Evolutionary conservation across 2,113 vertebrate species (phyloP).

Genomic region (Sigmodon hispidus): DNA sequence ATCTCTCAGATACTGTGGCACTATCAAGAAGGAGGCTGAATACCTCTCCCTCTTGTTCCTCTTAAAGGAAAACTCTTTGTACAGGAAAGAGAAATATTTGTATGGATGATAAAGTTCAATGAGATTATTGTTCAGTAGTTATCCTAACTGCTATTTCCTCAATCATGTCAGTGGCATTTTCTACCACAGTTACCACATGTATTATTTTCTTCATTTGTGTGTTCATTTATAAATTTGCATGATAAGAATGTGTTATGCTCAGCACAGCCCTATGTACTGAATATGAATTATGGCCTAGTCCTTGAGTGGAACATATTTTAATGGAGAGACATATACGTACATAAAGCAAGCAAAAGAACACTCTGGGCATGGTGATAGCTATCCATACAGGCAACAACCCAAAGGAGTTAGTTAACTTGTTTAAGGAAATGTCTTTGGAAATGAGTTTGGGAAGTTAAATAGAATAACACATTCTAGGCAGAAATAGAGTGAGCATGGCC

Average conservation of each 20-base stretch:
- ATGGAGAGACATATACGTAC: background rate
- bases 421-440: background rate
- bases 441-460: constrained; percentile 27
- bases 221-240: background rate
- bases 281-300: background rate
- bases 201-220: background rate
- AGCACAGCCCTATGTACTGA: background rate
- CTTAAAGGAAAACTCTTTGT: background rate
- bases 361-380: background rate
- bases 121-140: background rate
- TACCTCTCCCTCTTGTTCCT: background rate
- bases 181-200: background rate
- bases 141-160: background rate
- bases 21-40: background rate
- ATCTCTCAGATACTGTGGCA: background rate
- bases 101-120: background rate
- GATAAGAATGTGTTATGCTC: background rate
- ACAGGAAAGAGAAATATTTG: background rate
- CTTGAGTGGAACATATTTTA: background rate
- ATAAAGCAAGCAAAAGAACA: background rate
- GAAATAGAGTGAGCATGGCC: background rate
- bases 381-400: background rate
- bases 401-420: background rate
- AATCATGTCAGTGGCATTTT: background rate
- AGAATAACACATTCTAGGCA: background rate